phyloP scores from a whole-genome alignment of 1,140 invertebrate genomes.

The Tetranychus cinnabarinus region DNA sequence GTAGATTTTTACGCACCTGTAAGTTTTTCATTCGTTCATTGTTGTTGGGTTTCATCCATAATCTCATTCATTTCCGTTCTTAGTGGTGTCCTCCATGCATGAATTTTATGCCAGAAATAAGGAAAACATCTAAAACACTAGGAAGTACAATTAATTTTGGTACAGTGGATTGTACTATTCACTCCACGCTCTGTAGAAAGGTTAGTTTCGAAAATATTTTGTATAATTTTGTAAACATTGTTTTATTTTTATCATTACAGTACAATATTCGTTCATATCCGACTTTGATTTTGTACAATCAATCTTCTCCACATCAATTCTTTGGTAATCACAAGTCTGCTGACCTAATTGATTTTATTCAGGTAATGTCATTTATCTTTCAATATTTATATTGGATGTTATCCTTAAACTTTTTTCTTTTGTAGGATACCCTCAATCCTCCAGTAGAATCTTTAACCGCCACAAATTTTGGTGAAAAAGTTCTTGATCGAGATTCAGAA shows the following conservation, averaged over 20 bases:
- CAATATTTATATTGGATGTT: conserved; percentile 1
- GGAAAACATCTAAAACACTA: conserved; percentile 33
- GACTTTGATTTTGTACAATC: conserved; percentile 43
- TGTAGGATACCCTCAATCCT: conserved; percentile 26
- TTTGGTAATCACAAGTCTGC: conserved; percentile 32
- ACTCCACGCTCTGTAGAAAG: conserved; percentile 22
- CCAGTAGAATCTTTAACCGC: conserved; percentile 31
- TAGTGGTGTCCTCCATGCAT: conserved; percentile 58
- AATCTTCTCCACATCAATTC: conserved; percentile 29
- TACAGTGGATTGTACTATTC: conserved; percentile 28
- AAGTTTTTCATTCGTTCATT: too few species aligned
- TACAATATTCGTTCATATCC: conserved; percentile 45
- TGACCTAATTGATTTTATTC: conserved; percentile 39
- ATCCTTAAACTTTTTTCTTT: conserved; percentile 9
- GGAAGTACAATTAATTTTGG: conserved; percentile 34
- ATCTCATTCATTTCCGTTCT: not conserved
- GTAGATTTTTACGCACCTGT: too few species aligned
- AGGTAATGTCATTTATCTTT: conserved; percentile 19
- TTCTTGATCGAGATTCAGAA: conserved; percentile 25
- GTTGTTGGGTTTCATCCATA: not conserved
- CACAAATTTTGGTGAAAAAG: conserved; percentile 28
- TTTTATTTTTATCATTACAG: conserved; percentile 22
- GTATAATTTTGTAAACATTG: not conserved
- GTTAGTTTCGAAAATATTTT: conserved; percentile 11
- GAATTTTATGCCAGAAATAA: conserved; percentile 40